Evolutionary conservation across 2,113 vertebrate genomes (phyloP).

Genomic region (Lethenteron camtschaticum): DNA sequence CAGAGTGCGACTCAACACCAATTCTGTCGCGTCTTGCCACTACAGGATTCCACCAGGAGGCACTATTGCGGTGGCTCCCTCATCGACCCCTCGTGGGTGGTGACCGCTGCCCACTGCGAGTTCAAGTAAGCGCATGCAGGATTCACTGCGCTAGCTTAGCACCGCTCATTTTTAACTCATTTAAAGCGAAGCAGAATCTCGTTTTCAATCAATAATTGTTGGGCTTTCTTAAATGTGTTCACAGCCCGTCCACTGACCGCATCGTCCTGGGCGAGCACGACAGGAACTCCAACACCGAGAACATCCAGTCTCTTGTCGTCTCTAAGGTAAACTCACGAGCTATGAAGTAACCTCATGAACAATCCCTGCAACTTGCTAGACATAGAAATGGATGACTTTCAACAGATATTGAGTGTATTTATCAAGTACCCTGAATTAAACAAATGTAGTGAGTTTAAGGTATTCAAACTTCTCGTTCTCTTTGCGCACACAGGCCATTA

Average conservation of each 20-base stretch:
- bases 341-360: neutral
- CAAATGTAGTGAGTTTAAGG: neutral
- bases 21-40: too few species aligned
- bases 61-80: too few species aligned
- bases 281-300: slow-evolving; percentile 19
- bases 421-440: neutral
- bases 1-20: too few species aligned
- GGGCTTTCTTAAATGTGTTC: too few species aligned
- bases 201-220: too few species aligned
- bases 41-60: too few species aligned
- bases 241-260: slow-evolving; percentile 16
- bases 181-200: too few species aligned
- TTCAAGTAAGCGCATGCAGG: too few species aligned
- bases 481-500: neutral
- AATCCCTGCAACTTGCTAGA: neutral
- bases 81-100: too few species aligned
- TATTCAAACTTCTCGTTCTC: neutral
- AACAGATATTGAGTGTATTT: neutral
- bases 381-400: neutral
- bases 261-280: slow-evolving; percentile 50
- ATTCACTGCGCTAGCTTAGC: too few species aligned
- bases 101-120: too few species aligned
- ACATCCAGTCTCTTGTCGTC: slow-evolving; percentile 29
- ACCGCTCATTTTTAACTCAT: too few species aligned
- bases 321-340: slow-evolving; percentile 21